Conservation (phyloP, 2,797 vertebrate species). For the Xenopus petersii region DNA sequence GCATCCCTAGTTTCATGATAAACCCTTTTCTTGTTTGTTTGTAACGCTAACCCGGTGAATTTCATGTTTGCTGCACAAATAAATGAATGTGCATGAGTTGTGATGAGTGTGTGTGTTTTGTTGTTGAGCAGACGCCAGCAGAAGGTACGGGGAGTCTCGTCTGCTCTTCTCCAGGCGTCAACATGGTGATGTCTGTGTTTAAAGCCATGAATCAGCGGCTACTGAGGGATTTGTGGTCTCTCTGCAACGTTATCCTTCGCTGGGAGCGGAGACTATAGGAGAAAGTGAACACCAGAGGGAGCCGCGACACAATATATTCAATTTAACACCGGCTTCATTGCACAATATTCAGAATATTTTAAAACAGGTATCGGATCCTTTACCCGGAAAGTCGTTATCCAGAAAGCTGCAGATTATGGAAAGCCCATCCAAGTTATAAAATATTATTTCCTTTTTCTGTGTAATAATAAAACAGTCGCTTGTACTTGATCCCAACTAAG, state of each 20-base stretch:
- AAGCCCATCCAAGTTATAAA: no score
- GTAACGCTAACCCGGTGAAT: background rate
- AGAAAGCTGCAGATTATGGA: no score
- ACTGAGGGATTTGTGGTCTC: conserved; percentile 42
- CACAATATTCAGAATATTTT: no score
- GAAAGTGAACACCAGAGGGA: conserved; percentile 11
- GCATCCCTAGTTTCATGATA: no score
- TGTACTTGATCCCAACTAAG: no score
- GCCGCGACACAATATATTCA: background rate
- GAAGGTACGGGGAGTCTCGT: conserved; percentile 14
- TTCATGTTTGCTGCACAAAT: conserved; percentile 14
- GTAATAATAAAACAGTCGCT: no score
- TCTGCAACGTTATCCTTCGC: conserved; percentile 16
- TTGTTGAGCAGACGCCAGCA: conserved; percentile 12
- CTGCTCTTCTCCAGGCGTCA: conserved; percentile 28
- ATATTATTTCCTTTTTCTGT: no score
- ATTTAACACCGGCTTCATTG: no score
- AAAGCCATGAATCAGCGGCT: conserved; percentile 45
- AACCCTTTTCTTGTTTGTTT: background rate
- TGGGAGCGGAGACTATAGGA: background rate
- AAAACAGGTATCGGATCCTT: no score
- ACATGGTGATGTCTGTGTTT: conserved; percentile 19
- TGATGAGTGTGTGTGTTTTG: conserved; percentile 38
- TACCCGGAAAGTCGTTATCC: no score
- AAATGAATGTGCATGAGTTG: conserved; percentile 8